Conservation (phyloP, 1,140 invertebrate genomes). For the Eurosta solidaginis region DNA sequence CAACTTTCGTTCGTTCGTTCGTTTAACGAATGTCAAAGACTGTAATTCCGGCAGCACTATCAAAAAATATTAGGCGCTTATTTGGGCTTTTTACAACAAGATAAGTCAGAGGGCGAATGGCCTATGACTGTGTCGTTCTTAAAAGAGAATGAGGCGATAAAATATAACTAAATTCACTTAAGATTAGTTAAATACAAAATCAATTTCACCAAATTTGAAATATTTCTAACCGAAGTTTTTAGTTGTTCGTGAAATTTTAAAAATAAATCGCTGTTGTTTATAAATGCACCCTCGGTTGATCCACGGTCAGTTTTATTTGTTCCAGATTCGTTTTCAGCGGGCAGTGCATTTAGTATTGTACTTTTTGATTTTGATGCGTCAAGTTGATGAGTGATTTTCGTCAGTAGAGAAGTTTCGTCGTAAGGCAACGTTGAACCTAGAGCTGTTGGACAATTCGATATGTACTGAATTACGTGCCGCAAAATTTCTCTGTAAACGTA, state of each 20-base stretch:
- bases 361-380: background rate
- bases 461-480: conserved; percentile 41
- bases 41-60: no score
- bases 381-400: conserved; percentile 40
- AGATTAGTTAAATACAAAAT: no score
- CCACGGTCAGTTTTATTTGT: background rate
- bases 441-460: conserved; percentile 37
- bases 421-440: conserved; percentile 33
- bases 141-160: no score
- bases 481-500: conserved; percentile 38
- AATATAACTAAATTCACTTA: no score
- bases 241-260: conserved; percentile 38
- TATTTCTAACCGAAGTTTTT: conserved; percentile 35
- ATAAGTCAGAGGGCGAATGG: no score
- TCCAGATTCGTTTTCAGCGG: background rate
- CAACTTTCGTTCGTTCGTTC: no score
- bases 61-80: no score
- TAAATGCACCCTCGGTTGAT: background rate
- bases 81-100: no score
- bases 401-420: conserved; percentile 38
- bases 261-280: conserved; percentile 33
- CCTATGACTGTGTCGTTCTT: no score
- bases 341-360: background rate
- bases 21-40: no score
- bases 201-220: background rate